Conservation (phyloP, 2,888 invertebrate genomes). For the Argyra leucocephala region DNA sequence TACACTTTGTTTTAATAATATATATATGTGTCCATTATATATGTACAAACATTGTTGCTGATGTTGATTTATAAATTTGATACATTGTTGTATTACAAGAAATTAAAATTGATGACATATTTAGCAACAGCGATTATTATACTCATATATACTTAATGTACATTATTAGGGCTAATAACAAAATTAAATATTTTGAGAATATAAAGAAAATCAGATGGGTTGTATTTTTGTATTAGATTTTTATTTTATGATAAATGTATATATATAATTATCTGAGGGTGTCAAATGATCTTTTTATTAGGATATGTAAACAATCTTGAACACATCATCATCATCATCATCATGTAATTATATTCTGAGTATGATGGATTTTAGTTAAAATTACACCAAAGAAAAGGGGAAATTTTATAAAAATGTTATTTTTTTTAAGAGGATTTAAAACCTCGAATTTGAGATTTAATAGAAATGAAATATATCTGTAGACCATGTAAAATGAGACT, state of each 20-base stretch:
- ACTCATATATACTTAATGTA: background rate
- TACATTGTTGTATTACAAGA: background rate
- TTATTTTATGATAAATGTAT: too few species aligned
- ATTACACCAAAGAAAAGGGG: background rate
- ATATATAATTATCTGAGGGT: background rate
- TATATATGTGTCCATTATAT: too few species aligned
- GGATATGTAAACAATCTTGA: background rate
- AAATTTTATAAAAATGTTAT: background rate
- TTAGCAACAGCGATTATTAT: background rate
- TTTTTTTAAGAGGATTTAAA: slow-evolving; percentile 2
- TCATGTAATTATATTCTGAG: too few species aligned
- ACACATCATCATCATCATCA: background rate
- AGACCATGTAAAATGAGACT: background rate
- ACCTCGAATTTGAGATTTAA: background rate
- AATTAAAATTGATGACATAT: background rate
- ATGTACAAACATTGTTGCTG: too few species aligned
- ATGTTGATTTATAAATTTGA: slow-evolving; percentile 2
- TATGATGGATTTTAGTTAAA: background rate
- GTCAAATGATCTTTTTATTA: background rate
- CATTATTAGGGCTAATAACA: too few species aligned
- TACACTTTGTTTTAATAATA: too few species aligned
- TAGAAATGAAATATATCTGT: background rate
- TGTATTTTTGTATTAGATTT: too few species aligned
- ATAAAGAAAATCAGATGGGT: too few species aligned
- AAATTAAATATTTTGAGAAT: too few species aligned